Evolutionary conservation across 2,888 invertebrate species (phyloP), one percentile per base, ranked within the genome.

Genomic region (Brachylomia viminalis): DNA sequence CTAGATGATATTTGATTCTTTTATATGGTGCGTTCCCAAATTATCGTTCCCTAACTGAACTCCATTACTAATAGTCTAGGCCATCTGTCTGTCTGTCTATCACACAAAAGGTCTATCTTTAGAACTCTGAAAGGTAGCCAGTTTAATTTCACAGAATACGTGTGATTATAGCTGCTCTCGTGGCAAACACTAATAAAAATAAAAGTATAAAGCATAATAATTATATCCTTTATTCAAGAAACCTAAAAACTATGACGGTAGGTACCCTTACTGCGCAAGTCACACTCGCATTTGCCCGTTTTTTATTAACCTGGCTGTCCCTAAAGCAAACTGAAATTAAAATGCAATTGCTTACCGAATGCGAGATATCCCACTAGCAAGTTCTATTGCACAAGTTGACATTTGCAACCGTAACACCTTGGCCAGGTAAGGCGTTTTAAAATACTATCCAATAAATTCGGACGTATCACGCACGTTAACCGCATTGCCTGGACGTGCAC

Each of bases 371-470:
- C 13, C 8, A 38, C 6, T 17, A 23, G 7, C 4, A 15, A 42
- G 17, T n/a, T 58, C n/a, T 7, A 13, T 49, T 23, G 47, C 17
- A 47, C 17, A 38, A 47, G 20, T 49, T 74, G 58, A 30, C 58
- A 59, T 74, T 74, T 74, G 17, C n/a, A 38, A 4, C 23, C 33
- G 0, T 54, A 47, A 30, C 5, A 77, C 54, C 54, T 65, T 65
- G 65, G 30, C 13, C 23, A 62, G 52, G 45, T 45, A 64, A 47
- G 10, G 47, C 13, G 27, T 38, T 13, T 56, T 15, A 56, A 20
- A 47, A 6, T 38, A 65, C 23, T n/a, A 66, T 10, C 56, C 38
- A 66, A 38, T 75, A n/a, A 1, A 56, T 66, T 30, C 56, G 47
- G 23, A 27, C 27, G 10, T 56, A 77, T 56, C 54, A 30, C 17